Conservation (phyloP, 2,113 vertebrate species). For the Perccottus glenii region DNA sequence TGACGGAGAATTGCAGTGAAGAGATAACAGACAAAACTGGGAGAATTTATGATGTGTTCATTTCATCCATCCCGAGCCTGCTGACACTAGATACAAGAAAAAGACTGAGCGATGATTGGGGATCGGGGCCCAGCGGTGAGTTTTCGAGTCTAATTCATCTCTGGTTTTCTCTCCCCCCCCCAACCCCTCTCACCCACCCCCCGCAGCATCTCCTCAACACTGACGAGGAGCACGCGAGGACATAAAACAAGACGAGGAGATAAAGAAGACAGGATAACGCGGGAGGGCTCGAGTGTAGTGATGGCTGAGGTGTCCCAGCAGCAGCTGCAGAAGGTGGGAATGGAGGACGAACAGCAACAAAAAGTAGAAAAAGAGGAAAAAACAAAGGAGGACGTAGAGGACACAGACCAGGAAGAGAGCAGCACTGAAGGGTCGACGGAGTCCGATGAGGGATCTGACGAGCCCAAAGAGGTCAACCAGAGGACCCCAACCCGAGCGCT, state of each 20-base stretch:
- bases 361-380: constrained; percentile 6
- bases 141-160: constrained; percentile 46
- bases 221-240: constrained; percentile 23
- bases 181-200: constrained; percentile 12
- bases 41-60: constrained; percentile 39
- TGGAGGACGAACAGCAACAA: constrained; percentile 2
- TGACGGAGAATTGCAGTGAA: constrained; percentile 2
- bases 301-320: constrained; percentile 89
- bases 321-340: constrained; percentile 50
- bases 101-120: constrained; percentile 12
- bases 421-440: constrained; percentile 35
- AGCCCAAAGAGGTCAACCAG: constrained; percentile 35
- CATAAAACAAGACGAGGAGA: constrained; percentile 15
- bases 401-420: constrained; percentile 7
- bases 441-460: constrained; percentile 23
- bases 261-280: constrained; percentile 43
- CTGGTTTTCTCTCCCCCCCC: constrained; percentile 16
- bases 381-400: neutral
- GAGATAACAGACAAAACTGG: constrained; percentile 29
- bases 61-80: constrained; percentile 50
- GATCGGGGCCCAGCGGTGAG: constrained; percentile 21
- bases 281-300: constrained; percentile 19
- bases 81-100: constrained; percentile 28
- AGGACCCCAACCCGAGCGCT: constrained; percentile 40
- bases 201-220: constrained; percentile 25